Conservation (phyloP, 2,113 vertebrate species). For the Corythaeola cristata region DNA sequence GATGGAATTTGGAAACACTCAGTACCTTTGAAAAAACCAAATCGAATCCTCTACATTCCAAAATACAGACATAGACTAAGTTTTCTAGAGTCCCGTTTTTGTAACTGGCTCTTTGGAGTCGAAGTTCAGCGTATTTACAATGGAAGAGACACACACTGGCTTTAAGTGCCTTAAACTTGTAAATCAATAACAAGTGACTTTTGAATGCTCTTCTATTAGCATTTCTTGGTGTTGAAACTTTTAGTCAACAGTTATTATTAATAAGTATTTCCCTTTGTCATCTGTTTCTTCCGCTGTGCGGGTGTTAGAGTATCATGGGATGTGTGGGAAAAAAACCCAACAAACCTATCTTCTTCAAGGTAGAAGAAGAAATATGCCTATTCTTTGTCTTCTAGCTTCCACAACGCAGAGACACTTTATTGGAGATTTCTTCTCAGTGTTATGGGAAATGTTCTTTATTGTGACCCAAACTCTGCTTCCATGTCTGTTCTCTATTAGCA, state of each 20-base stretch:
- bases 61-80: background rate
- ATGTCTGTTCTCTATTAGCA: background rate
- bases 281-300: background rate
- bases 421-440: background rate
- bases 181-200: background rate
- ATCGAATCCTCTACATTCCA: background rate
- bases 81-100: background rate
- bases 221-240: background rate
- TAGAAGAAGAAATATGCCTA: background rate
- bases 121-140: background rate
- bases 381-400: background rate
- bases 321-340: background rate
- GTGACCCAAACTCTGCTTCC: background rate
- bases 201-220: background rate
- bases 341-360: background rate
- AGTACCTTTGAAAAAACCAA: background rate
- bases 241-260: background rate
- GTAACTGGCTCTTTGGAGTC: background rate
- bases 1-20: background rate
- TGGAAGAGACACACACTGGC: background rate
- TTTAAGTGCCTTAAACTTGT: background rate
- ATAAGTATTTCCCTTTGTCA: background rate
- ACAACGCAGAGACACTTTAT: background rate
- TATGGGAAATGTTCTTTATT: background rate
- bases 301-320: background rate